Evolutionary conservation across 2,888 invertebrate genomes (phyloP).

Genomic region (Dicyrtoma fusca): DNA sequence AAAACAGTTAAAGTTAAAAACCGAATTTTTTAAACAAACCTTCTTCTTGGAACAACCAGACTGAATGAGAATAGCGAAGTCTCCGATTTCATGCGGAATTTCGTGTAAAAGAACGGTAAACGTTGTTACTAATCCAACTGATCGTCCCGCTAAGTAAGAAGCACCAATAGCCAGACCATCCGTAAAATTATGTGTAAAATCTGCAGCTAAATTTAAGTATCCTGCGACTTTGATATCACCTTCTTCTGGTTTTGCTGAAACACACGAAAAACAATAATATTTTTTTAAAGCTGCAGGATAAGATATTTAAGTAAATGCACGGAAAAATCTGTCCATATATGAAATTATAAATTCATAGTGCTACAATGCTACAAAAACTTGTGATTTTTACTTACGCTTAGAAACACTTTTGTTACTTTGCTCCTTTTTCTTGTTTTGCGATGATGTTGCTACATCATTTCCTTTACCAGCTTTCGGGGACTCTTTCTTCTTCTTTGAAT

Average conservation of each 20-base stretch:
- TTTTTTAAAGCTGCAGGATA: no score
- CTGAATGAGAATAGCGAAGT: constrained; percentile 97
- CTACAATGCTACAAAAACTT: no score
- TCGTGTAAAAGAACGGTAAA: constrained; percentile 96
- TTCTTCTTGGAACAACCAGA: constrained; percentile 92
- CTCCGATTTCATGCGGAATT: constrained; percentile 98
- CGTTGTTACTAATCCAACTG: constrained; percentile 86
- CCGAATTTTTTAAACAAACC: constrained; percentile 62
- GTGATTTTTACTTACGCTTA: no score
- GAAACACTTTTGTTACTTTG: neutral
- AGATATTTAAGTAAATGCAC: no score
- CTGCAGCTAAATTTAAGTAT: constrained; percentile 95
- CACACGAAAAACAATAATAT: constrained; percentile 12
- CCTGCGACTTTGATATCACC: constrained; percentile 79
- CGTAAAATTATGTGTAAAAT: constrained; percentile 98
- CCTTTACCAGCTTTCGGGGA: constrained; percentile 16
- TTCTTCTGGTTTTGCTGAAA: constrained; percentile 32
- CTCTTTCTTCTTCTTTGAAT: constrained; percentile 9
- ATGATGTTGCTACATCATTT: neutral
- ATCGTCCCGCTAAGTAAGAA: constrained; percentile 89
- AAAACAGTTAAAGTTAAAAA: no score
- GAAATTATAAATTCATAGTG: no score
- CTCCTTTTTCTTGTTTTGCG: neutral
- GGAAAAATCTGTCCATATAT: no score
- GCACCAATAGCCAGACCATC: constrained; percentile 99